Base-by-base conservation (phyloP, 2,888 invertebrate species). In the Malachius bipustulatus region DNA sequence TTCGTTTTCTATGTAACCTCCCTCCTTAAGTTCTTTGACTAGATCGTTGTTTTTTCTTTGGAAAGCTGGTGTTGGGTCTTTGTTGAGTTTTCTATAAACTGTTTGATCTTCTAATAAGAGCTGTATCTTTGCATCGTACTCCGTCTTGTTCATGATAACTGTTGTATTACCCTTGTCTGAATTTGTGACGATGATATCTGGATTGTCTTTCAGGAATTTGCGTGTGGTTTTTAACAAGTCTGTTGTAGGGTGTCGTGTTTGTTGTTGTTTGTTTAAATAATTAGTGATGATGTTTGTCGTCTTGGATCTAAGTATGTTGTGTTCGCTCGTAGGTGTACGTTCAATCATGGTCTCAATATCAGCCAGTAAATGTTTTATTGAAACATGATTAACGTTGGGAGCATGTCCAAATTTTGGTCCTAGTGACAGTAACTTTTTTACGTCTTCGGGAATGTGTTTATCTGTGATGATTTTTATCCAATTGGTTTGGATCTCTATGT, bases 121-220 rank as follows among this genome's bases (percentile, higher is more conserved):
- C 2, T 3, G 3, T 19, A 34, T 28, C 11, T 28, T 28, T 6
- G 16, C 28, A 2, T 4, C 15, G 14, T 34, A 34, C 9, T 34
- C 14, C 27, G 16, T 2, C n/a, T n/a, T n/a, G n/a, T n/a, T n/a
- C n/a, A n/a, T n/a, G n/a, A n/a, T n/a, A n/a, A n/a, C n/a, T n/a
- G 34, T 34, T 1, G 29, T 19, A 28, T 34, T 34, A 1, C 34
- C 28, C 14, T 34, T 34, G 26, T 34, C 34, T 4, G 34, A 12
- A 10, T 4, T 9, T 1, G 28, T 27, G 14, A 34, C 19, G 10
- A 34, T 14, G n/a, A n/a, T n/a, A n/a, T n/a, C n/a, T n/a, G n/a
- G n/a, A n/a, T n/a, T n/a, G n/a, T n/a, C n/a, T n/a, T 1, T 28
- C 16, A 6, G 4, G 29, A 14, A 29, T 29, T 4, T 2, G 29